Conservation (phyloP, 2,113 vertebrate species). For the Pteronura brasiliensis region DNA sequence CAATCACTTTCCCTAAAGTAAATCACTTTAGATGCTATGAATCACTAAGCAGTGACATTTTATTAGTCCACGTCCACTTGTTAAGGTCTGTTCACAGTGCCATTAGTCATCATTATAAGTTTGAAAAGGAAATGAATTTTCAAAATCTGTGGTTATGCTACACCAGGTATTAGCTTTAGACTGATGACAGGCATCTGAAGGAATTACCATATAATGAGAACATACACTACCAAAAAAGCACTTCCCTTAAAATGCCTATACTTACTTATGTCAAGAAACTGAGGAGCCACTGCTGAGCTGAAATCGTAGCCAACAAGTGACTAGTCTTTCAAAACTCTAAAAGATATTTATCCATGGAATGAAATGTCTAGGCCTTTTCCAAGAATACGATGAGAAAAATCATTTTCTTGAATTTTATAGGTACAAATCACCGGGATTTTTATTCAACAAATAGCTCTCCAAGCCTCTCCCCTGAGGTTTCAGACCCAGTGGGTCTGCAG, state of each 20-base stretch:
- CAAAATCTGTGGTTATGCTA: slow-evolving; percentile 39
- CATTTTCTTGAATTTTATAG: neutral
- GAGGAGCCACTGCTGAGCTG: neutral
- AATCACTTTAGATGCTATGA: slow-evolving; percentile 42
- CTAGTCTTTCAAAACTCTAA: neutral
- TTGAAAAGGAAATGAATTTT: slow-evolving; percentile 64
- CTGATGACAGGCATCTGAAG: slow-evolving; percentile 28
- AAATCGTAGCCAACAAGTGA: neutral
- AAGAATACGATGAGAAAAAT: neutral
- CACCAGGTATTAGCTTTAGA: slow-evolving; percentile 35
- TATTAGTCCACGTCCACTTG: slow-evolving; percentile 48
- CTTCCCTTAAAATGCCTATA: neutral
- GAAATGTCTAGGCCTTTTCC: neutral
- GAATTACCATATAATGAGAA: slow-evolving; percentile 47
- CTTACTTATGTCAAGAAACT: neutral
- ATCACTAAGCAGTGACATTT: slow-evolving; percentile 48
- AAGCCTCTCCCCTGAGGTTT: neutral
- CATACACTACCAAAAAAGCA: slow-evolving; percentile 32
- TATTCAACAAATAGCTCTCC: neutral
- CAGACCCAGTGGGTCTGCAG: neutral
- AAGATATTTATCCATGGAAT: neutral
- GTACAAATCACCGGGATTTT: neutral
- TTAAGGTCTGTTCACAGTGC: slow-evolving; percentile 25
- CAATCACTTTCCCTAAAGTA: slow-evolving; percentile 2
- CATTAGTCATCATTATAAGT: slow-evolving; percentile 46